Conservation (phyloP, 2,888 invertebrate species). For the Epistrophella euchroma region DNA sequence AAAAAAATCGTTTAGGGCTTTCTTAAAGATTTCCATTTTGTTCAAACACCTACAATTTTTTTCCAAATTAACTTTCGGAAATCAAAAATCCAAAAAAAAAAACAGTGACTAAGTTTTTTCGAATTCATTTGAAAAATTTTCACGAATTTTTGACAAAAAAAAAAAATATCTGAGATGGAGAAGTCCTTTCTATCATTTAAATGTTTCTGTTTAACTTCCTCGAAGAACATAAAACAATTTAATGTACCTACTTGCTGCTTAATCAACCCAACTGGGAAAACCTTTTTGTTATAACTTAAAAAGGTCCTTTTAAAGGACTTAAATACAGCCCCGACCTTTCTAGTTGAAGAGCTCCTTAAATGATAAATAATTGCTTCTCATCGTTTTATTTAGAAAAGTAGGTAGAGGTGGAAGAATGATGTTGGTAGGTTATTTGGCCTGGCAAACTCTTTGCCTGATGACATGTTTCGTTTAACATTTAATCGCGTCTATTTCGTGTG, state of each 20-base stretch:
- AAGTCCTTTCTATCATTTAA: neutral
- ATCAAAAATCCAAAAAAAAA: too few relatives aligned
- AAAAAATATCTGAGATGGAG: too few relatives aligned
- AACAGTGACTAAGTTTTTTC: too few relatives aligned
- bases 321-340: constrained; percentile 10
- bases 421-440: constrained; percentile 5
- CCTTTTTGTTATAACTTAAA: neutral
- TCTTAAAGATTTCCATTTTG: too few relatives aligned
- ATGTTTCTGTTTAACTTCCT: neutral
- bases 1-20: too few relatives aligned
- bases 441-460: constrained; percentile 25
- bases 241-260: neutral
- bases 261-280: constrained; percentile 6
- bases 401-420: neutral
- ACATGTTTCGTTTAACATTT: constrained; percentile 65
- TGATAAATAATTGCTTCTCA: constrained; percentile 68
- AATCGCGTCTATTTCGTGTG: constrained; percentile 71
- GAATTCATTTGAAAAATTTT: too few relatives aligned
- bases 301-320: neutral
- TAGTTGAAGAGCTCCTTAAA: constrained; percentile 42
- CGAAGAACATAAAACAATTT: neutral
- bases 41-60: too few relatives aligned
- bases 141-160: too few relatives aligned
- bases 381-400: constrained; percentile 10
- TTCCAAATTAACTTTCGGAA: too few relatives aligned